These are phyloP conservation scores for Laterallus jamaicensis DNA, from an alignment of 2,113 vertebrate species.

Conservation along the genomic window DNA sequence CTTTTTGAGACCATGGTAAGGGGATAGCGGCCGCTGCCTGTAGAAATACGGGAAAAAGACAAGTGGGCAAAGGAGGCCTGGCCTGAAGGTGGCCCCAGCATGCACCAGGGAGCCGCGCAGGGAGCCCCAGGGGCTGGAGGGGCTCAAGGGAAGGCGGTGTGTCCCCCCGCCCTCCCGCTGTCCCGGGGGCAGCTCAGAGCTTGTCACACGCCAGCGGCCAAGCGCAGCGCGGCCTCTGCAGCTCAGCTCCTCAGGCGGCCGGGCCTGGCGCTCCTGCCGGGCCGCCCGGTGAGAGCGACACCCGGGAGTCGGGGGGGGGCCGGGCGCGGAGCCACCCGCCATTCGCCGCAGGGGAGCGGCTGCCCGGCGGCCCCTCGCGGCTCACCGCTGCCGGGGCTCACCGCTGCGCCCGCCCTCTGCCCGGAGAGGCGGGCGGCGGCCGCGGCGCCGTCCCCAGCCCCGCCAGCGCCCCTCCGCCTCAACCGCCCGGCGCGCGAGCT, in stretches of 20 bases:
- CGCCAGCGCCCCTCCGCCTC: no score
- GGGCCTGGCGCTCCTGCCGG: neutral
- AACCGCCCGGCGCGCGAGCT: no score
- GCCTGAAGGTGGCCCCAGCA: neutral
- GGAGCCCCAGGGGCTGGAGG: neutral
- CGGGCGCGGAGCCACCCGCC: no score
- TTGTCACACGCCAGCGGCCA: neutral
- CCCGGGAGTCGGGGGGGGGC: neutral
- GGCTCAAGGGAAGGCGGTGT: neutral
- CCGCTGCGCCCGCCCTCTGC: no score
- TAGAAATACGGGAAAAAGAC: neutral
- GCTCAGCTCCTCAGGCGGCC: neutral
- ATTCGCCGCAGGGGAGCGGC: no score
- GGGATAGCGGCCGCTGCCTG: neutral
- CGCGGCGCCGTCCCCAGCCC: no score
- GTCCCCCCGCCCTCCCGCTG: neutral
- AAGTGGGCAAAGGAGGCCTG: neutral
- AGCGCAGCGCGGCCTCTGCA: neutral
- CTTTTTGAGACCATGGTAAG: conserved; percentile 73
- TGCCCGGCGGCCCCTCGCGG: no score
- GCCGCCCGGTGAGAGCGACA: neutral
- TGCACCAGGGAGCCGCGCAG: neutral
- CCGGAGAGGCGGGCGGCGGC: no score
- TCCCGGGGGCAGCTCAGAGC: neutral
- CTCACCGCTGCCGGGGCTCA: no score